Base-by-base conservation (phyloP, 1,140 invertebrate genomes). In the Trichomalopsis sarcophagae region DNA sequence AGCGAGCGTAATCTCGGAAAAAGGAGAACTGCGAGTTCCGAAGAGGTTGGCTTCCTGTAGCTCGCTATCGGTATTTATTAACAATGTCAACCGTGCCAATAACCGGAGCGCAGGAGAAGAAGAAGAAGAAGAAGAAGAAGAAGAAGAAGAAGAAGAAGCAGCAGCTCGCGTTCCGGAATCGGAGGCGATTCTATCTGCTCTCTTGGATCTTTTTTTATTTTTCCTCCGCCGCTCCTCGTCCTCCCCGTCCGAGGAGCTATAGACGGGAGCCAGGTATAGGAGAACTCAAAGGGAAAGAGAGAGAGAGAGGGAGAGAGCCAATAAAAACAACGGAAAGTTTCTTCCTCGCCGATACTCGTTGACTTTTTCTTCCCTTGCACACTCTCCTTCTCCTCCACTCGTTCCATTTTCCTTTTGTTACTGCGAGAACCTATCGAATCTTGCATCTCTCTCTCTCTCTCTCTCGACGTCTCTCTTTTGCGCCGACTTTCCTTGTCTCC, bases 261-360 rank as follows among this genome's bases (percentile, higher is more conserved):
- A 62, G 55, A 62, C 55, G 55, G 55, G 55, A 21, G 17, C 21
- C 17, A 21, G 21, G 55, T 62, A 62, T 62, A n/a, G 3, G 55
- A 62, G 17, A 77, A 23, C 62, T 71, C n/a, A 44, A 4, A 21
- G 36, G 21, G 68, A 69, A 40, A 75, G 73, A 33, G 23, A 73
- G 36, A 21, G 23, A 36, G 17, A 76, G 74, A 47, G 75, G 30
- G 71, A 84, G 78, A 81, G 81, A 84, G 87, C 86, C 87, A 89
- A 88, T 88, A 89, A 89, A 89, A 89, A 88, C 88, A 89, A 90
- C 83, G 80, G 85, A 84, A 90, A 89, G 86, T 89, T 89, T 87
- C 86, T 87, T 88, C 88, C 82, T 86, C 55, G 55, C 86, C 71
- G 78, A 69, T 85, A 50, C 50, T 80, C 69, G 40, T 81, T 75